Evolutionary conservation across 2,797 vertebrate species (phyloP).

Genomic region (Cirrhinus mrigala): DNA sequence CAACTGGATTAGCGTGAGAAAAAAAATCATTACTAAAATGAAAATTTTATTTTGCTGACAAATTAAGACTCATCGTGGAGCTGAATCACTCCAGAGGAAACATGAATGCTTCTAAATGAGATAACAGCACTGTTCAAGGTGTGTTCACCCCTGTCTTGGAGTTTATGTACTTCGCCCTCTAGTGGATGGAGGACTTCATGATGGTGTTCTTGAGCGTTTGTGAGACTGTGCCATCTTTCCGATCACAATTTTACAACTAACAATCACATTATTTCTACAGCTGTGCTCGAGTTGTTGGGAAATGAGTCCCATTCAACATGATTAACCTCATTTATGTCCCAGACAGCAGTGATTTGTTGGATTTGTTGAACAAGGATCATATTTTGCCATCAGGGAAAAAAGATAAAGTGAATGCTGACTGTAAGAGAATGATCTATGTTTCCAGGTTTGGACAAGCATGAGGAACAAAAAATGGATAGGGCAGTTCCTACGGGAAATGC

Average conservation of each 20-base stretch:
- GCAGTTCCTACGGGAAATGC: slow-evolving; percentile 61
- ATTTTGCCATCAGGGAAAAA: slow-evolving; percentile 24
- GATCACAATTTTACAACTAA: not conserved
- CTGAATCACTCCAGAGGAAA: not conserved
- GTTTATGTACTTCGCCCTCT: slow-evolving; percentile 2
- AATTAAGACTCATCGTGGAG: not conserved
- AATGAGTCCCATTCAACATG: not conserved
- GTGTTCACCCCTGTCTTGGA: not conserved
- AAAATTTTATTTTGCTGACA: not conserved
- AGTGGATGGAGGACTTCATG: slow-evolving; percentile 43
- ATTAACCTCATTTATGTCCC: not conserved
- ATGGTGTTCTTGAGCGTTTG: not conserved
- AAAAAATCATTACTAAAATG: not conserved
- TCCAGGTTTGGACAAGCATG: slow-evolving; percentile 44
- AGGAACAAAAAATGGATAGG: slow-evolving; percentile 55
- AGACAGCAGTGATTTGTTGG: not conserved
- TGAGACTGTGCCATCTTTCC: not conserved
- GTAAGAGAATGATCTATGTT: slow-evolving; percentile 11
- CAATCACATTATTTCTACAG: not conserved
- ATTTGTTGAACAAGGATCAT: not conserved
- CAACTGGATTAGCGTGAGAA: no score
- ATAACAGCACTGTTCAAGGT: not conserved
- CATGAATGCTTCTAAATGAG: not conserved
- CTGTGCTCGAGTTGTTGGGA: slow-evolving; percentile 16
- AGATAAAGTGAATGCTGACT: slow-evolving; percentile 1